Conservation (phyloP, 2,888 invertebrate species). For the Andrena hattorfiana region DNA sequence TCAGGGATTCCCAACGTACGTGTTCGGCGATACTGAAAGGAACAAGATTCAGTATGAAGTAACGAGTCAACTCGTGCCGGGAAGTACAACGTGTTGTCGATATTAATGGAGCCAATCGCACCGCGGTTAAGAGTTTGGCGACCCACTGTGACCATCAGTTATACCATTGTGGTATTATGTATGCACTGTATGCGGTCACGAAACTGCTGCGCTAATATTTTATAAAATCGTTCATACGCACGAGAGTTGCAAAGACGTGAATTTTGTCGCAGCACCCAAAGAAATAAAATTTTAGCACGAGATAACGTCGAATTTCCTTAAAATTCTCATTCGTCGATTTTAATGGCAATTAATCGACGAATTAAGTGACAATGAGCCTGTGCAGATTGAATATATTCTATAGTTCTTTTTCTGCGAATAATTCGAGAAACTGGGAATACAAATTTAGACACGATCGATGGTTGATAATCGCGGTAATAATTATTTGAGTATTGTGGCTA, state of each 20-base stretch:
- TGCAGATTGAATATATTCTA: too few species aligned
- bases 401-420: too few species aligned
- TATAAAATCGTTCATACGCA: background rate
- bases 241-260: background rate
- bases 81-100: background rate
- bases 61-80: background rate
- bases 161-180: background rate
- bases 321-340: background rate
- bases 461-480: too few species aligned
- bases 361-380: background rate
- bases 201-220: background rate
- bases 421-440: too few species aligned
- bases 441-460: too few species aligned
- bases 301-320: background rate
- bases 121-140: constrained; percentile 4
- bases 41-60: background rate
- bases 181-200: too few species aligned
- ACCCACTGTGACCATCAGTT: background rate
- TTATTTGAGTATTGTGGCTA: background rate
- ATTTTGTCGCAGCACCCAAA: background rate
- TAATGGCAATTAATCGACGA: background rate
- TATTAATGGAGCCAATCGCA: background rate
- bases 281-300: background rate
- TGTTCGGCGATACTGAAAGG: background rate
- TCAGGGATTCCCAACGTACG: constrained; percentile 11